These are phyloP conservation scores for Lepilemur septentrionalis DNA, from an alignment of 2,797 vertebrate species.

Conservation along the genomic window DNA sequence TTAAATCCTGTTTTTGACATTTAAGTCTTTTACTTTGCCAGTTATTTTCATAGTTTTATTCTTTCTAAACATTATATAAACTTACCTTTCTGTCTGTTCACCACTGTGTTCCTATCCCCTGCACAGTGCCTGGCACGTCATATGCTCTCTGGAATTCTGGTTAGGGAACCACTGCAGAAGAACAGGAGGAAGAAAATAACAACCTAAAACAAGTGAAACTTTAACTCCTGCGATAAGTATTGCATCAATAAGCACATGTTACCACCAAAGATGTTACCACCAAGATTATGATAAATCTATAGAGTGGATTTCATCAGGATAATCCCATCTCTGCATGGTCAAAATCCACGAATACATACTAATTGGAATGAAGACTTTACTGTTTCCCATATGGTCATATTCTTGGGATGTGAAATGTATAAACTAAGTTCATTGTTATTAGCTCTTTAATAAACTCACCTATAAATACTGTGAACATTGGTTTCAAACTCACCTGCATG, in stretches of 20 bases:
- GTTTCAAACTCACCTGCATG: neutral
- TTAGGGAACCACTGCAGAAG: neutral
- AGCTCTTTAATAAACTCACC: neutral
- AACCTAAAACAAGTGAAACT: neutral
- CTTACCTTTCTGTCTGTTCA: neutral
- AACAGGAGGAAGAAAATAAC: neutral
- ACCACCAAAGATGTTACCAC: neutral
- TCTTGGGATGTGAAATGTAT: neutral
- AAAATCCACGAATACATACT: neutral
- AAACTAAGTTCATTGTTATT: neutral
- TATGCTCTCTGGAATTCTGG: neutral
- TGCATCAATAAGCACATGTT: neutral
- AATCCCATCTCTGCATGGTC: neutral
- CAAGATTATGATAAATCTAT: neutral
- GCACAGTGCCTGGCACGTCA: neutral
- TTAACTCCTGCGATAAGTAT: neutral
- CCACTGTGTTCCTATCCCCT: neutral
- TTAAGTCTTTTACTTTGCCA: neutral
- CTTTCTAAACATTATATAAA: neutral
- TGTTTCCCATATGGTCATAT: neutral
- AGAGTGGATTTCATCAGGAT: neutral
- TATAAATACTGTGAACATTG: slow-evolving; percentile 10
- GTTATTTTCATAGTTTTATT: neutral
- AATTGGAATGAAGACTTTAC: neutral
- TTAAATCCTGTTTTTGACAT: neutral